A percentile compares a stretch with the other conserved stretches of the same genome.
These are phyloP conservation scores for Glyptemys insculpta DNA, from an alignment of 2,797 vertebrate species.

Conservation along the genomic window DNA sequence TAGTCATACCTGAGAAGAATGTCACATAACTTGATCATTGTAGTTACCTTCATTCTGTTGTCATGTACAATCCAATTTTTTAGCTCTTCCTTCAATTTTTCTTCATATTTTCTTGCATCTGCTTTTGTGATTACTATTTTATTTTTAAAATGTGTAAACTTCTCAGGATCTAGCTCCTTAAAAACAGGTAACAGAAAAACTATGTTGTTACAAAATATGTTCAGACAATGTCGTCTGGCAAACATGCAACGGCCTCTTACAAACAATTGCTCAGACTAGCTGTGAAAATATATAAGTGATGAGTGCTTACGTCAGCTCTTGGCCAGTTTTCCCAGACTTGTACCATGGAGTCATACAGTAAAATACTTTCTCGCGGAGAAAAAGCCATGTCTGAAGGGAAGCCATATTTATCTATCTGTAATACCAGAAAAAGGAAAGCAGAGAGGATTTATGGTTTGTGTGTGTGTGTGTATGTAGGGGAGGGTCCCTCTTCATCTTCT, in stretches of 20 bases:
- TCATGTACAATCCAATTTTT: conserved; percentile 67
- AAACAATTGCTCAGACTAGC: not conserved
- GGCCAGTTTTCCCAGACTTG: conserved; percentile 59
- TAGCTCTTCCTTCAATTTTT: conserved; percentile 72
- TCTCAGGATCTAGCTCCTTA: conserved; percentile 74
- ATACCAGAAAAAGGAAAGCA: conserved; percentile 28
- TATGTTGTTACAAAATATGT: not conserved
- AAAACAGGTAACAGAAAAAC: conserved; percentile 16
- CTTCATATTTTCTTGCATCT: conserved; percentile 70
- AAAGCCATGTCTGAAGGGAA: conserved; percentile 74
- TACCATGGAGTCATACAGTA: conserved; percentile 76
- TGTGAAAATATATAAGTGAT: not conserved
- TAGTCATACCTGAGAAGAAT: not conserved
- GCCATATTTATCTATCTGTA: conserved; percentile 72
- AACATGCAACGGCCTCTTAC: not conserved
- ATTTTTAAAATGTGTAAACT: conserved; percentile 68
- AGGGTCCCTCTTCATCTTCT: not conserved
- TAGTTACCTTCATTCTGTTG: conserved; percentile 46
- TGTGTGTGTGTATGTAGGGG: not conserved
- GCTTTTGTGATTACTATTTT: conserved; percentile 77
- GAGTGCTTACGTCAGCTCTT: conserved; percentile 60
- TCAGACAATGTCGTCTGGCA: not conserved
- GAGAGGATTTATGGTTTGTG: not conserved
- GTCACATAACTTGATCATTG: not conserved
- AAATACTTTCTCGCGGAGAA: conserved; percentile 73